phyloP scores from a whole-genome alignment of 2,797 vertebrate genomes.

The Borostomias antarcticus region DNA sequence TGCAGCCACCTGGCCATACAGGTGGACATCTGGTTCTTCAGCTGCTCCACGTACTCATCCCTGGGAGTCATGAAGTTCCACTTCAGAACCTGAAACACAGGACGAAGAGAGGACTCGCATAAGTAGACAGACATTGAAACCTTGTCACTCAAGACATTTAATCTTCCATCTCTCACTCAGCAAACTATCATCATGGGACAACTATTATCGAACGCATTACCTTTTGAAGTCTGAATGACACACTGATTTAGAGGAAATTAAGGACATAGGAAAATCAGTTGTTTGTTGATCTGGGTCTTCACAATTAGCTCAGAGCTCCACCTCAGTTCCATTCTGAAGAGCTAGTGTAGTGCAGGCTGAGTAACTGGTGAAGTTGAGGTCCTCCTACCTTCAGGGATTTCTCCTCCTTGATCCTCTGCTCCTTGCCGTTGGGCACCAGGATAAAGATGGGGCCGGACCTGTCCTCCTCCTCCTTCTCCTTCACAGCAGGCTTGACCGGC shows the following conservation, averaged over 20 bases:
- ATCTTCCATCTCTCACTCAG: not conserved
- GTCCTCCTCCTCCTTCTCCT: slow-evolving; percentile 97
- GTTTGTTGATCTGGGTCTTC: no score
- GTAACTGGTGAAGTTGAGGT: no score
- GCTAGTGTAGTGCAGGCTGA: no score
- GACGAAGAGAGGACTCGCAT: not conserved
- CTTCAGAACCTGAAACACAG: slow-evolving; percentile 85
- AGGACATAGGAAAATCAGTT: no score
- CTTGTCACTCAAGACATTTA: not conserved
- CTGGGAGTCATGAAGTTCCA: slow-evolving; percentile 97
- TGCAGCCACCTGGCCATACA: slow-evolving; percentile 94
- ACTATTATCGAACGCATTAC: no score
- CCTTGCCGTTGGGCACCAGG: slow-evolving; percentile 90
- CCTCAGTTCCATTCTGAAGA: no score
- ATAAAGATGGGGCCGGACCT: slow-evolving; percentile 91
- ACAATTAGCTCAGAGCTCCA: no score
- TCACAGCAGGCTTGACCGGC: slow-evolving; percentile 79
- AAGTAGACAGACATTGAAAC: no score
- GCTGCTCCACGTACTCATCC: slow-evolving; percentile 96
- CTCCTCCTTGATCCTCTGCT: slow-evolving; percentile 96
- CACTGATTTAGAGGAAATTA: no score
- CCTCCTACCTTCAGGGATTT: slow-evolving; percentile 88
- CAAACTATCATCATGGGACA: no score
- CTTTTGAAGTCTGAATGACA: no score
- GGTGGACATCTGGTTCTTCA: slow-evolving; percentile 92